Base-by-base conservation (phyloP, 2,888 invertebrate species). In the Ornithoptera alexandrae region DNA sequence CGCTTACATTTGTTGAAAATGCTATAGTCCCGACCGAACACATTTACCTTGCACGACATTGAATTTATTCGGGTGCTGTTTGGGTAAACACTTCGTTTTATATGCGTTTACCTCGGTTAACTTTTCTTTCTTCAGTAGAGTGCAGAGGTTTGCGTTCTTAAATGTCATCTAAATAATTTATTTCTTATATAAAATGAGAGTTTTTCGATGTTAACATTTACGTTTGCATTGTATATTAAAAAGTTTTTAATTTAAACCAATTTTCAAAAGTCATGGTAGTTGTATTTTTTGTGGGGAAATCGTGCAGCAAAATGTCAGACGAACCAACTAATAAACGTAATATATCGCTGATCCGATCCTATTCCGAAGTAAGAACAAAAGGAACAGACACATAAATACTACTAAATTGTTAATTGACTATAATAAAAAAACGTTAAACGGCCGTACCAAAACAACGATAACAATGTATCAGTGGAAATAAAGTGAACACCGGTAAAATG, bases 21-120 rank as follows among this genome's bases (percentile, higher is more conserved):
- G 82, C 80, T 79, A 80, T 84, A 81, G 79, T 84, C 82, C 78
- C 76, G 75, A 77, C 78, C 78, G 78, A 79, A 79, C 79, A 82
- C 82, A 79, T 85, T 86, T 85, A 82, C 81, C 79, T 84, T 81
- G 76, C 80, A 83, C 84, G 84, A 83, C 85, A 85, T 86, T 86
- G 84, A 84, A 85, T 79, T 77, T 78, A 80, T 77, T 78, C 74
- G 72, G 74, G 76, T 78, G 78, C 75, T 75, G 75, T 79, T 79
- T 79, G 78, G 78, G 79, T 83, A 82, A 84, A 84, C 79, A 79
- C 72, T 74, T 73, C 76, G 71, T 73, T 72, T 75, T 74, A 59
- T 73, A 75, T 71, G 63, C 62, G 30, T 69, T 62, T 64, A 62
- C 62, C 57, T 74, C 68, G 63, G 62, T 72, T 65, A 69, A 71